A percentile compares a stretch with the other conserved stretches of the same genome.
Conservation (phyloP, 2,888 invertebrate genomes). For the Schizaphis graminum region DNA sequence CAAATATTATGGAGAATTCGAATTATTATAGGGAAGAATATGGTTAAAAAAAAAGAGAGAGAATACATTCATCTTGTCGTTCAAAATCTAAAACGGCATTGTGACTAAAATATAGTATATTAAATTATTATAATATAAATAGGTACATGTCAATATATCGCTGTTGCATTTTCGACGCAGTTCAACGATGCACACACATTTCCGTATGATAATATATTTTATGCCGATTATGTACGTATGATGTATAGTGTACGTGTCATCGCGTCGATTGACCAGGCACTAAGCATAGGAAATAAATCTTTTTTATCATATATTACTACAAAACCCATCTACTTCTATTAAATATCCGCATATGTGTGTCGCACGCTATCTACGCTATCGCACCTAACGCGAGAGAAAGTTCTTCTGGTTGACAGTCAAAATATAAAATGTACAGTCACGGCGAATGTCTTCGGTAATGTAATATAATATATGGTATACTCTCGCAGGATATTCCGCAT, state of each 20-base stretch:
- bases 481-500: not conserved
- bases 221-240: not conserved
- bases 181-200: rapidly evolving
- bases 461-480: not conserved
- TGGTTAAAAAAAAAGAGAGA: not conserved
- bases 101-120: not conserved
- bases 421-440: no score
- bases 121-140: not conserved
- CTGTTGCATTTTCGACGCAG: not conserved
- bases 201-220: no score
- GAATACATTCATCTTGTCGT: not conserved
- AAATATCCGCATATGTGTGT: not conserved
- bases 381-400: no score
- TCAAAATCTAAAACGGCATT: not conserved
- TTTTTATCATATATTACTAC: not conserved
- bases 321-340: not conserved
- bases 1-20: not conserved
- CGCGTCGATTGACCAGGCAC: not conserved
- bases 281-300: not conserved
- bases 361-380: no score
- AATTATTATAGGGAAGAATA: not conserved
- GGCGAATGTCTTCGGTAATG: no score
- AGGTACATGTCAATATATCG: not conserved
- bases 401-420: no score
- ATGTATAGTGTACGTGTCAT: not conserved